phyloP scores from a whole-genome alignment of 2,113 vertebrate species.

The Callaeas wilsoni region DNA sequence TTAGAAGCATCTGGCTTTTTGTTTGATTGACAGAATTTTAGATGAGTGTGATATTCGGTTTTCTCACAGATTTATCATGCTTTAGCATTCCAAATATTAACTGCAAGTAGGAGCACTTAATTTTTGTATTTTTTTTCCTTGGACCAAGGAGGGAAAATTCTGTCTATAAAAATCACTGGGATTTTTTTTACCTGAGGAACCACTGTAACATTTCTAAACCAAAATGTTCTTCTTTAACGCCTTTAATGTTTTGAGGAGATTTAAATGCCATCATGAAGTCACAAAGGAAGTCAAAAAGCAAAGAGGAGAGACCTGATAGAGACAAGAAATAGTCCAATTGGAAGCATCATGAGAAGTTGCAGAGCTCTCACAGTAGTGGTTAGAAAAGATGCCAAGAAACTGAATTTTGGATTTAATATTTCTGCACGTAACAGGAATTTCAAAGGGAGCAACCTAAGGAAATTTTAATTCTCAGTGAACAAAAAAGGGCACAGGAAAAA shows the following conservation, averaged over 20 bases:
- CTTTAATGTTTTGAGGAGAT: not conserved
- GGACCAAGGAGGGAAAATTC: not conserved
- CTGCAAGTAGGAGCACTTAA: not conserved
- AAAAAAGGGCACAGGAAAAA: not conserved
- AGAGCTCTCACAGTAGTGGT: not conserved
- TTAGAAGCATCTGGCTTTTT: not conserved
- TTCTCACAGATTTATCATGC: not conserved
- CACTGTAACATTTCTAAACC: not conserved
- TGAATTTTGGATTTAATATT: not conserved
- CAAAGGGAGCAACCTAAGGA: not conserved
- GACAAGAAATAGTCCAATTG: accelerated
- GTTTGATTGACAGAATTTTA: not conserved
- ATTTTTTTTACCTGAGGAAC: not conserved
- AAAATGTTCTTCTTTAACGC: not conserved
- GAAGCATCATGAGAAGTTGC: not conserved
- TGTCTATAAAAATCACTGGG: not conserved
- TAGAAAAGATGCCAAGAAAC: not conserved
- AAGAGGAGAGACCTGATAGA: not conserved
- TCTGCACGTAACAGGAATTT: not conserved
- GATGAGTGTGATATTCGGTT: not conserved
- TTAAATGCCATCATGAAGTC: not conserved
- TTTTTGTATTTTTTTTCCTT: not conserved
- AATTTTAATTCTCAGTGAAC: not conserved
- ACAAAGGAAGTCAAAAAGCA: not conserved
- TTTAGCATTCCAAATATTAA: not conserved